Evolutionary conservation across 2,797 vertebrate species (phyloP), one percentile per base, ranked within the genome.

Genomic region (Pseudochirops cupreus): DNA sequence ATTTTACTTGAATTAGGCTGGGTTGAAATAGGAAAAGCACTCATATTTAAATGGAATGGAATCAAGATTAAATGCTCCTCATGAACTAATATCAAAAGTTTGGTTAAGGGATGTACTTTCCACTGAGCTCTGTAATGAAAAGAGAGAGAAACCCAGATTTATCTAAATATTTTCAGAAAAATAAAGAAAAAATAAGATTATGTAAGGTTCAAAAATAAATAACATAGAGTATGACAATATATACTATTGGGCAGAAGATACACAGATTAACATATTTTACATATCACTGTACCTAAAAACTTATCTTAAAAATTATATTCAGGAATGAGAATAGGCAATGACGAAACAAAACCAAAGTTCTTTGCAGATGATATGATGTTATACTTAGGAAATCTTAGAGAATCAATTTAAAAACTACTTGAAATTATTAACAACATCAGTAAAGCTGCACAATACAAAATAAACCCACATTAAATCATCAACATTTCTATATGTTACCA

Each of bases 31-130:
- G 95, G 95, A 95, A 97, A 97, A 95, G 3, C 95, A 96, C 94
- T 95, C 93, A 56, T 90, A 92, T 91, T 95, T 94, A 96, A 96
- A 96, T 97, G 95, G 90, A 97, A 95, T 54, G 62, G 97, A 92
- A 93, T 92, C 91, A 94, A 96, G 97, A 92, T 90, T 91, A 6
- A 90, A 96, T 97, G 96, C 95, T 96, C 94, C 59, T 90, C 93
- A 94, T 90, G 91, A 74, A 82, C 55, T 95, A 14, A 91, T 91
- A 56, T 92, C 91, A 93, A 62, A 92, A 95, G 52, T 93, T 91
- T 97, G 94, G 95, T 92, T 50, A 54, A 14, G 46, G 62, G 74
- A 29, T 26, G 56, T 94, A 97, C 93, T 95, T 97, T 98, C 96
- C 91, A 94, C 4, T n/a, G 58, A 67, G 14, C 18, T 91, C 90